Conservation (phyloP, 2,113 vertebrate genomes). For the Okapia johnstoni region DNA sequence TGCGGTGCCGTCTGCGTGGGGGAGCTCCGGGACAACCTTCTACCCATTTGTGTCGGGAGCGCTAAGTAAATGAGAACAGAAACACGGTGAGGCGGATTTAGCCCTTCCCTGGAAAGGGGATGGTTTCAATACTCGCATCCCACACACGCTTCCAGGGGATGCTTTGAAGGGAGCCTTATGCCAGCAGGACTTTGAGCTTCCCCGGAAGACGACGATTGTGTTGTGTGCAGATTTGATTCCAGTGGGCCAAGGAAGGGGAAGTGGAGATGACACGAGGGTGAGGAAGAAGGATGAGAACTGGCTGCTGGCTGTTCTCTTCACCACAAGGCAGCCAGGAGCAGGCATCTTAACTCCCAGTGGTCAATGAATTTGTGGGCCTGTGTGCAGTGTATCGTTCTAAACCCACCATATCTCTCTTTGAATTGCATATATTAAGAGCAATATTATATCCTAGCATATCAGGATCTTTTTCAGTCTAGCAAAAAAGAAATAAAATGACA, state of each 20-base stretch:
- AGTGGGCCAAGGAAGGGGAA: conserved; percentile 84
- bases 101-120: conserved; percentile 69
- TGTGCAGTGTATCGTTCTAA: background rate
- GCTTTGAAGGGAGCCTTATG: conserved; percentile 85
- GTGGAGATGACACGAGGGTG: conserved; percentile 68
- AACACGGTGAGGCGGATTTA: conserved; percentile 59
- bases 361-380: background rate
- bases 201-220: conserved; percentile 83
- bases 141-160: conserved; percentile 90
- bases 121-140: conserved; percentile 85
- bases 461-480: background rate
- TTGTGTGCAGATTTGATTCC: conserved; percentile 84
- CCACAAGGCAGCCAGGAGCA: background rate
- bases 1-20: background rate
- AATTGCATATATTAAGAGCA: background rate
- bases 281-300: conserved; percentile 64
- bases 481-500: background rate
- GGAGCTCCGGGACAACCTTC: background rate
- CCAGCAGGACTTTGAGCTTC: conserved; percentile 78
- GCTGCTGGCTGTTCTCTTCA: conserved; percentile 28
- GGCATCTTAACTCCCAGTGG: background rate
- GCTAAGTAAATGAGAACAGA: conserved; percentile 65
- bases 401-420: background rate
- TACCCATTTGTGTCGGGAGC: conserved; percentile 53
- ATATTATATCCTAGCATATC: background rate